A percentile compares a stretch with the other conserved stretches of the same genome.
These are phyloP conservation scores for Hydroisotoma schaefferi DNA, from an alignment of 2,888 invertebrate genomes.

Conservation along the genomic window DNA sequence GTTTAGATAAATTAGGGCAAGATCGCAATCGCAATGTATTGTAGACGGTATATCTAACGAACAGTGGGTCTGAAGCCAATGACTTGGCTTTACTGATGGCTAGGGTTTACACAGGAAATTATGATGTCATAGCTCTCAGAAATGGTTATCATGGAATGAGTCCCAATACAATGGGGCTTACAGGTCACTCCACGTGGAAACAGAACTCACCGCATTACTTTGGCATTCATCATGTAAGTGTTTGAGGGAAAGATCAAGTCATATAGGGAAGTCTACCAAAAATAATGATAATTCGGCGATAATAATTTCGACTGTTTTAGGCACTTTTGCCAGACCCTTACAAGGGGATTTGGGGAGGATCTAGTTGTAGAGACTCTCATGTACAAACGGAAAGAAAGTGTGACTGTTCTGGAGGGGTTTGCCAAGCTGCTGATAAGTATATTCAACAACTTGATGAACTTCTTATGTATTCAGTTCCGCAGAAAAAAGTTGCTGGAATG, in stretches of 20 bases:
- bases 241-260: background rate
- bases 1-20: background rate
- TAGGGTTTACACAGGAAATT: slow-evolving; percentile 76
- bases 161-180: slow-evolving; percentile 74
- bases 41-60: slow-evolving; percentile 85
- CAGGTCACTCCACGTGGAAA: slow-evolving; percentile 75
- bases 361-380: slow-evolving; percentile 80
- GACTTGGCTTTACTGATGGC: slow-evolving; percentile 88
- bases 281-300: no score
- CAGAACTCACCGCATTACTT: slow-evolving; percentile 65
- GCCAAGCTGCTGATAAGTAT: slow-evolving; percentile 74
- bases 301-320: slow-evolving; percentile 55
- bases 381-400: slow-evolving; percentile 69
- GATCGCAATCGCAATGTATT: background rate
- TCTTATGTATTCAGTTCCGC: slow-evolving; percentile 72
- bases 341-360: slow-evolving; percentile 85
- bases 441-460: slow-evolving; percentile 76
- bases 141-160: slow-evolving; percentile 79
- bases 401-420: slow-evolving; percentile 55
- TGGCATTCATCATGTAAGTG: slow-evolving; percentile 75
- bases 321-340: slow-evolving; percentile 89
- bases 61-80: slow-evolving; percentile 97
- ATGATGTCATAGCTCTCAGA: slow-evolving; percentile 78
- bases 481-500: slow-evolving; percentile 77
- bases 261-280: no score